Evolutionary conservation across 2,888 invertebrate species (phyloP).

Genomic region (Zygaena filipendulae): DNA sequence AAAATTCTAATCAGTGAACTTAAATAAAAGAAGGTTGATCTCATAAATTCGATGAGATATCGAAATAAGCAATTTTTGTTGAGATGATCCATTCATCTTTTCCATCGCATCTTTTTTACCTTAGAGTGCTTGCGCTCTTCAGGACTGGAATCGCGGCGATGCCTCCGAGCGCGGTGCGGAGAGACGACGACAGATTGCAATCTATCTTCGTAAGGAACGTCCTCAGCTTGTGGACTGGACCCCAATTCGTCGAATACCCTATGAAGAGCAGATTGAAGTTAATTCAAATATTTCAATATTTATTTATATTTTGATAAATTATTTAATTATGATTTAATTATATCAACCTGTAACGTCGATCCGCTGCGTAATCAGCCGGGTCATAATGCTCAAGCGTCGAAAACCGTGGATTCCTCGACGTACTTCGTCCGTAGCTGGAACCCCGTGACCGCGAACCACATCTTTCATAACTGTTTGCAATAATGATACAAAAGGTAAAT

Average conservation of each 20-base stretch:
- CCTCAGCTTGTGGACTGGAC: conserved; percentile 79
- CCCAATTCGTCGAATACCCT: conserved; percentile 59
- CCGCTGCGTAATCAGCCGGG: conserved; percentile 55
- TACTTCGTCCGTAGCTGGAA: conserved; percentile 48
- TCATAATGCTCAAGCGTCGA: conserved; percentile 55
- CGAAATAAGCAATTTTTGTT: no score
- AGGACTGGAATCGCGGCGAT: conserved; percentile 77
- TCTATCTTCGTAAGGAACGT: conserved; percentile 52
- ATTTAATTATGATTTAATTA: no score
- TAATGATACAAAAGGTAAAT: no score
- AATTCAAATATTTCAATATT: conserved; percentile 2
- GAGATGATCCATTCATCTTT: no score
- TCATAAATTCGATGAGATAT: no score
- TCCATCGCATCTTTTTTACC: no score
- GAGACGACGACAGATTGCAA: conserved; percentile 67
- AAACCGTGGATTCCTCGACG: conserved; percentile 50
- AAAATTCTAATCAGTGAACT: no score
- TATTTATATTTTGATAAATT: conserved; percentile 7
- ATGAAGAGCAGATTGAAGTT: conserved; percentile 9
- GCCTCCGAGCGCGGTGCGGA: conserved; percentile 50
- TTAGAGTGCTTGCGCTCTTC: conserved; percentile 68
- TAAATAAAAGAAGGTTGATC: no score
- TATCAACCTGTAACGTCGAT: conserved; percentile 53
- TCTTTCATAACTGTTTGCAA: conserved; percentile 35
- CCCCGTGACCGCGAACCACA: conserved; percentile 59